Percentiles rank a stretch among this genome's conserved stretches.
phyloP scores from a whole-genome alignment of 2,797 vertebrate species.

The Alauda arvensis region DNA sequence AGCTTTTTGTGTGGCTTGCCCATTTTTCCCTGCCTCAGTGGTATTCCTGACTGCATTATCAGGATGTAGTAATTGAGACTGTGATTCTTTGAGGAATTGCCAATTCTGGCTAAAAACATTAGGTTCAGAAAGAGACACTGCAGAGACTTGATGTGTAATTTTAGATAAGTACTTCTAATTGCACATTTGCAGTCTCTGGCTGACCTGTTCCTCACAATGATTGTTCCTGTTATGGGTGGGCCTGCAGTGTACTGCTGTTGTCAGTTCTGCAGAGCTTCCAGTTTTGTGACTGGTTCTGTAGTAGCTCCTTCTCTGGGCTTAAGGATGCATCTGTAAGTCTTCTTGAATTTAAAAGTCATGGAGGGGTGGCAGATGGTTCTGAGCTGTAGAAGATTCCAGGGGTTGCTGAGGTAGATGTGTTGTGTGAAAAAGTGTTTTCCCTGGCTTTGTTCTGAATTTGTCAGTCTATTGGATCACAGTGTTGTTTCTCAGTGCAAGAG shows the following conservation, averaged over 20 bases:
- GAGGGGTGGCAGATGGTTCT: background rate
- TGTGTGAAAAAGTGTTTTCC: background rate
- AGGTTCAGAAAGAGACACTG: background rate
- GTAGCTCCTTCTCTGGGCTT: background rate
- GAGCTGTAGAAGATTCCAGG: background rate
- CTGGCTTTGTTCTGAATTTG: background rate
- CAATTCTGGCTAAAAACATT: constrained; percentile 16
- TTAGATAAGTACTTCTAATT: constrained; percentile 25
- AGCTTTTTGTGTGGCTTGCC: background rate
- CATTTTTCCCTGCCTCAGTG: background rate
- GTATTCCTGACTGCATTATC: background rate
- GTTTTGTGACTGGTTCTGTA: background rate
- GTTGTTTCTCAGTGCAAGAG: background rate
- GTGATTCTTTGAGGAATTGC: background rate
- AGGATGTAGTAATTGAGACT: background rate
- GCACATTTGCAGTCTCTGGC: background rate
- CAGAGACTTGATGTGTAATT: background rate
- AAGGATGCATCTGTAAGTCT: background rate
- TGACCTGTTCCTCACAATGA: background rate
- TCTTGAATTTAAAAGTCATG: background rate
- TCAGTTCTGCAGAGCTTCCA: background rate
- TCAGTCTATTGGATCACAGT: background rate
- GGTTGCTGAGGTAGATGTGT: background rate
- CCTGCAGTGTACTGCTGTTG: background rate
- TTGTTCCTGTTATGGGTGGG: background rate